Percentiles rank a stretch among this genome's conserved stretches.
Evolutionary conservation across 2,113 vertebrate species (phyloP).

Genomic region (human (Homo sapiens)): GRCh38 chr2:217848501-217849000

Average conservation of each 20-base stretch:
- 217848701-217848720: constrained; percentile 85
- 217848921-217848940: constrained; percentile 97
- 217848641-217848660: constrained; percentile 96
- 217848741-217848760: constrained; percentile 77
- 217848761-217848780: constrained; percentile 87
- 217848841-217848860: constrained; percentile 86
- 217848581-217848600: constrained; percentile 94
- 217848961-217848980: constrained; percentile 84
- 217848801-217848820: constrained; percentile 94
- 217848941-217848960: constrained; percentile 94
- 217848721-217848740: constrained; percentile 73
- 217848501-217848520: constrained; percentile 85
- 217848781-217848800: constrained; percentile 84
- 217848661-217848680: constrained; percentile 87
- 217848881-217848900: constrained; percentile 96
- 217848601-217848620: constrained; percentile 96
- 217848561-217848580: constrained; percentile 90
- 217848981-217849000: constrained; percentile 86
- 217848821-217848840: constrained; percentile 94
- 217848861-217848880: constrained; percentile 75
- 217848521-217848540: constrained; percentile 81
- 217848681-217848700: constrained; percentile 96
- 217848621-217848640: constrained; percentile 95
- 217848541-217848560: constrained; percentile 85
- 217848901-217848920: constrained; percentile 98